A percentile compares a stretch with the other conserved stretches of the same genome.
These are phyloP conservation scores for Bombus confusus DNA, from an alignment of 1,140 invertebrate genomes.

Conservation along the genomic window DNA sequence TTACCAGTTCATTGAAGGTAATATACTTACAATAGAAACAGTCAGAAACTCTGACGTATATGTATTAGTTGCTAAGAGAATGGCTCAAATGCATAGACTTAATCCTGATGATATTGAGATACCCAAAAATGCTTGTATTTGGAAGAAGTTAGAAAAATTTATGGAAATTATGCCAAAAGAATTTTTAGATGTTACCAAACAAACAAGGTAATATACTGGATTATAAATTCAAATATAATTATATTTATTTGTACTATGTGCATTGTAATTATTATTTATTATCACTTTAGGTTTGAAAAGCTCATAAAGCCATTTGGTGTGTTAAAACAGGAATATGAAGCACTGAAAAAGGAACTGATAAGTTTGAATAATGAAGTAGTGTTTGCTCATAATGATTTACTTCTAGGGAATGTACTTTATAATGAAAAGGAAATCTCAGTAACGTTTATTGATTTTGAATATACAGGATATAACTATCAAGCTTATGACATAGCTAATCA, in stretches of 20 bases:
- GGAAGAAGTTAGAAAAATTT: slow-evolving; percentile 90
- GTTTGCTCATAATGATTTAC: slow-evolving; percentile 98
- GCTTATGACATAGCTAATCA: slow-evolving; percentile 99
- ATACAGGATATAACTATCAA: slow-evolving; percentile 96
- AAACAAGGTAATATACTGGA: slow-evolving; percentile 83
- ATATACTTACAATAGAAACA: slow-evolving; percentile 87
- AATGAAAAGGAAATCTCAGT: slow-evolving; percentile 88
- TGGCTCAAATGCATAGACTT: slow-evolving; percentile 92
- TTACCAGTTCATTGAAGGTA: slow-evolving; percentile 95
- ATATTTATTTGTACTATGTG: not conserved
- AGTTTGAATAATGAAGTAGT: slow-evolving; percentile 91
- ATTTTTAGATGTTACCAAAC: slow-evolving; percentile 85
- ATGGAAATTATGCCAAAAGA: slow-evolving; percentile 87
- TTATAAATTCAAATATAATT: not conserved
- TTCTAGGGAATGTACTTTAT: slow-evolving; percentile 96
- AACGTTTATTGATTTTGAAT: slow-evolving; percentile 99
- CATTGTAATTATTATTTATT: slow-evolving; percentile 13
- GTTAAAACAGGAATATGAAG: slow-evolving; percentile 87
- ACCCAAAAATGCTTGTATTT: slow-evolving; percentile 85
- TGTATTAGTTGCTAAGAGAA: slow-evolving; percentile 88
- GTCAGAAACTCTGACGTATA: slow-evolving; percentile 89
- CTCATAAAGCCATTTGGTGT: slow-evolving; percentile 86
- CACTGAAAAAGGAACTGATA: slow-evolving; percentile 86
- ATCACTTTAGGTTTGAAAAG: slow-evolving; percentile 86
- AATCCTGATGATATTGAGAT: slow-evolving; percentile 73